Base-by-base conservation (phyloP, 2,888 invertebrate genomes). In the Orgyia antiqua region DNA sequence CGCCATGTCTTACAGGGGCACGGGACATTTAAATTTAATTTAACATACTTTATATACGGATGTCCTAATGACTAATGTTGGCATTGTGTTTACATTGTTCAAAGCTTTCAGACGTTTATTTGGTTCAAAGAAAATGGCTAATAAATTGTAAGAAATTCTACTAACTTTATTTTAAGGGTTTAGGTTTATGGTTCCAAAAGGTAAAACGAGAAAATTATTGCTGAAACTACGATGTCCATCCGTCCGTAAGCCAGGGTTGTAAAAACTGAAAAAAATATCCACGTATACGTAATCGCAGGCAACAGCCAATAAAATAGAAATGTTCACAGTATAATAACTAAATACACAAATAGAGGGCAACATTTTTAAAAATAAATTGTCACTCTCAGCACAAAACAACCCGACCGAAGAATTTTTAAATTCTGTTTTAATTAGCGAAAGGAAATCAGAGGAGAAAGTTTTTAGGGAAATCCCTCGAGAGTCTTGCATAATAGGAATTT, bases 401-500 rank as follows among this genome's bases (percentile, higher is more conserved):
- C 28, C 45, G 45, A 48, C 35, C 38, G 33, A 45, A 49, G 36
- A 51, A 53, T 51, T 45, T 52, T 48, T 45, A 45, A 47, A 45
- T 36, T 57, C 36, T 25, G 43, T 51, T 64, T 62, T 66, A 65
- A 68, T 67, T 67, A 66, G 53, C 48, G 37, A 39, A 52, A 45
- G 34, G 38, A 52, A 59, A 55, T 48, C 31, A 36, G 37, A 44
- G 39, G 45, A 49, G 54, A 56, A 58, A 50, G 29, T 44, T 52
- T 15, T 51, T 27, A 10, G 27, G 28, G 42, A 57, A 51, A 47
- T 55, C 50, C 42, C 31, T 39, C 41, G 32, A 42, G 40, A 44
- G 21, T 31, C 36, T 45, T 45, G 53, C 61, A 54, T 58, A 64
- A 65, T 65, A 58, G 53, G 57, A 58, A 57, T 71, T 72, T 71